Evolutionary conservation across 1,140 invertebrate genomes (phyloP).

Genomic region (Drosophila rufa): DNA sequence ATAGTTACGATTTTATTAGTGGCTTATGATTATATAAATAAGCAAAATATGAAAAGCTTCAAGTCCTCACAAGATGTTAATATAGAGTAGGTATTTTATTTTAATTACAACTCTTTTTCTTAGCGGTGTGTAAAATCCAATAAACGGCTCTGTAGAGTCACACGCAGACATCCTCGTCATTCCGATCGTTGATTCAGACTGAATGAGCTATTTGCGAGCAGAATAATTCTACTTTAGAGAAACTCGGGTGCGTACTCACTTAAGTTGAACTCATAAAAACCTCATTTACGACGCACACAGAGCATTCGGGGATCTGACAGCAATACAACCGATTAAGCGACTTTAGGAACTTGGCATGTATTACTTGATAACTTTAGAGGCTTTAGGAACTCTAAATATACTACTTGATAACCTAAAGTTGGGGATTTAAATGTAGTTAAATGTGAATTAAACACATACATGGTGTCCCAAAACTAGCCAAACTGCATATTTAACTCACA

Average conservation of each 20-base stretch:
- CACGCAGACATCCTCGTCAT: background rate
- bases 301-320: background rate
- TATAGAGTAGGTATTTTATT: background rate
- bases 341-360: background rate
- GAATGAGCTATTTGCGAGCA: background rate
- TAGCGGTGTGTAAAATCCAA: background rate
- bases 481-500: too few relatives aligned
- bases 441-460: too few relatives aligned
- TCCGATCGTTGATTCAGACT: conserved; percentile 3
- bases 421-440: background rate
- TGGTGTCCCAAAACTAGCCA: too few relatives aligned
- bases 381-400: too few relatives aligned
- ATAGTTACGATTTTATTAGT: too few relatives aligned
- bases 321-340: background rate
- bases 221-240: background rate
- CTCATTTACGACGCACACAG: background rate
- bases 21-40: background rate
- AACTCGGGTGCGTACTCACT: background rate
- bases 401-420: background rate
- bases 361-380: background rate
- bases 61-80: too few relatives aligned
- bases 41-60: background rate
- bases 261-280: background rate
- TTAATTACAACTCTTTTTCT: background rate
- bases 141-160: conserved; percentile 3